These are phyloP conservation scores for Lutraria lutraria DNA, from an alignment of 2,888 invertebrate genomes.

Conservation along the genomic window DNA sequence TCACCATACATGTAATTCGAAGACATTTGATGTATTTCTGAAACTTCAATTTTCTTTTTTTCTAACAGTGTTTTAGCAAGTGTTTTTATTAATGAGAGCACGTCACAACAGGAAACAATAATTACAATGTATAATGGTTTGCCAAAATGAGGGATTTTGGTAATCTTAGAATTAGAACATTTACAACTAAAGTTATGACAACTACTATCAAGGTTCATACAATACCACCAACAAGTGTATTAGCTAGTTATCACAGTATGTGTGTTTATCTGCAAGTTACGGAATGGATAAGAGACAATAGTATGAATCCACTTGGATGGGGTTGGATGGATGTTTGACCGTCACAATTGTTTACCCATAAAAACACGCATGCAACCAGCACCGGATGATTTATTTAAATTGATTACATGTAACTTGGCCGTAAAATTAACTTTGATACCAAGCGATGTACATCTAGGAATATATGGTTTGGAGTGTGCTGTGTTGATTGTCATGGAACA, in stretches of 20 bases:
- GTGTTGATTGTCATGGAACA: too few relatives aligned
- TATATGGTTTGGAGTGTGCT: conserved; percentile 56
- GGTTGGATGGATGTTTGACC: too few relatives aligned
- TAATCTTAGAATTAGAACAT: too few relatives aligned
- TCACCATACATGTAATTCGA: too few relatives aligned
- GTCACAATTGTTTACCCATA: too few relatives aligned
- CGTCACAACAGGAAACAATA: background rate
- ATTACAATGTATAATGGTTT: background rate
- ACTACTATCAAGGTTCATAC: background rate
- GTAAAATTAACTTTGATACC: conserved; percentile 62
- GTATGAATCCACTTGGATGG: too few relatives aligned
- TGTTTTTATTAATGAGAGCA: background rate
- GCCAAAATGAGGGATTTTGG: background rate
- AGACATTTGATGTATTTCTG: too few relatives aligned
- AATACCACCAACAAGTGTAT: conserved; percentile 21
- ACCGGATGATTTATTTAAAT: too few relatives aligned
- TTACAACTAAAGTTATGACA: conserved; percentile 19
- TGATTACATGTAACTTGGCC: too few relatives aligned
- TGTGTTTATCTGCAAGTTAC: background rate
- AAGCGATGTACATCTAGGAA: conserved; percentile 61
- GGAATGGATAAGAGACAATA: conserved; percentile 31
- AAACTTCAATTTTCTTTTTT: too few relatives aligned
- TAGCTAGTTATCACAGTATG: conserved; percentile 10
- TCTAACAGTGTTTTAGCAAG: too few relatives aligned
- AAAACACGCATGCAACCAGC: too few relatives aligned